Conservation (phyloP, 1,140 invertebrate species). For the Drosophila tsacasi region DNA sequence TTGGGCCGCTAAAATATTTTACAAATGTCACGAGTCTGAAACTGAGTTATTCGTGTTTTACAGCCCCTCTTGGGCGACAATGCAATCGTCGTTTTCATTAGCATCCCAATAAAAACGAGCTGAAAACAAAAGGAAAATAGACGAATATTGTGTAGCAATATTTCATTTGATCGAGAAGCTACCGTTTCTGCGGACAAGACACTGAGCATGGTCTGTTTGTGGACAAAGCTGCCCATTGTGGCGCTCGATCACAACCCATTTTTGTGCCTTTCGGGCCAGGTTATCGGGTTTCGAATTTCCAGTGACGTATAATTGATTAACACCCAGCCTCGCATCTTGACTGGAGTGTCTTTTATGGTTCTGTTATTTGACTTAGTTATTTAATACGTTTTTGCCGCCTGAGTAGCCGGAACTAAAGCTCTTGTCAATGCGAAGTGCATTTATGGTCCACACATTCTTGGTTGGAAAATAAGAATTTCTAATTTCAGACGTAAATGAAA, state of each 20-base stretch:
- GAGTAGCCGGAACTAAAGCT: slow-evolving; percentile 77
- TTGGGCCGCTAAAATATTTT: slow-evolving; percentile 77
- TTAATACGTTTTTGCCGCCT: slow-evolving; percentile 54
- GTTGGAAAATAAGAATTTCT: slow-evolving; percentile 1
- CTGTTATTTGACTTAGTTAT: slow-evolving; percentile 71
- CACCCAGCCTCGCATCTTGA: slow-evolving; percentile 23
- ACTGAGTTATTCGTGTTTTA: slow-evolving; percentile 82
- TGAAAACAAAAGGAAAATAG: slow-evolving; percentile 23
- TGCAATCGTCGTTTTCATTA: slow-evolving; percentile 71
- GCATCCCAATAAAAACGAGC: slow-evolving; percentile 54
- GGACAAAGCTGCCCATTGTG: slow-evolving; percentile 66
- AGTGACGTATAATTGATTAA: slow-evolving; percentile 67
- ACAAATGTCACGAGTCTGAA: slow-evolving; percentile 78
- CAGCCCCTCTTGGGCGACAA: slow-evolving; percentile 55
- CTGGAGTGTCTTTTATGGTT: slow-evolving; percentile 54
- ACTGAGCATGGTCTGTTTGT: slow-evolving; percentile 63
- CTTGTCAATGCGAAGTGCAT: slow-evolving; percentile 17
- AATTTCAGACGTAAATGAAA: neutral
- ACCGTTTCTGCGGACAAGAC: slow-evolving; percentile 60
- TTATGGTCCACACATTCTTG: slow-evolving; percentile 22
- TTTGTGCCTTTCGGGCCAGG: slow-evolving; percentile 6
- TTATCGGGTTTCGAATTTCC: slow-evolving; percentile 38
- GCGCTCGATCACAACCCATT: slow-evolving; percentile 6
- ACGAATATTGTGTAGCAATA: slow-evolving; percentile 78
- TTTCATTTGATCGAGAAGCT: slow-evolving; percentile 78